Evolutionary conservation across 2,113 vertebrate genomes (phyloP).

Genomic region (Petromus typicus): DNA sequence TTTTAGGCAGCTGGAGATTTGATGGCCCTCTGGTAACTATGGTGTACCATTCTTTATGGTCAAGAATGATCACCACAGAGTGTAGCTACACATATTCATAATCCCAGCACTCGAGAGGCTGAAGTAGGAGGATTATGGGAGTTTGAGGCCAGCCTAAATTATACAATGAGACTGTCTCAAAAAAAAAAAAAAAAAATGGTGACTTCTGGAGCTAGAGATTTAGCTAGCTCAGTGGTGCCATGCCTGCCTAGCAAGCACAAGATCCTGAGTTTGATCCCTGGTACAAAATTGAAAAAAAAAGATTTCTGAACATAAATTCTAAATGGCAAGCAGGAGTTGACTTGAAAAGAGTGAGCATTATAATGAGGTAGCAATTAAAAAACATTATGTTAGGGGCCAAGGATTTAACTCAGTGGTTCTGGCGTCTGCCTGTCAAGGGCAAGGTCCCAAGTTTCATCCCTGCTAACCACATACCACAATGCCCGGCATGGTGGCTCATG

Average conservation of each 20-base stretch:
- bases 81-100: background rate
- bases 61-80: background rate
- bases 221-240: no score
- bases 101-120: background rate
- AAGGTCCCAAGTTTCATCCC: no score
- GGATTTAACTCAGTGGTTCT: no score
- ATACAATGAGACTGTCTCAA: background rate
- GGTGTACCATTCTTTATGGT: background rate
- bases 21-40: background rate
- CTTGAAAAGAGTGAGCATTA: conserved; percentile 2
- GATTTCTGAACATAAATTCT: background rate
- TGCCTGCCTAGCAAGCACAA: no score
- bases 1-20: no score
- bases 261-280: no score
- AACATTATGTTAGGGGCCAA: no score
- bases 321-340: background rate
- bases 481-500: no score
- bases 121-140: background rate
- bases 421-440: no score
- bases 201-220: background rate
- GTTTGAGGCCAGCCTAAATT: background rate
- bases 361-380: background rate
- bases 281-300: no score
- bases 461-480: no score
- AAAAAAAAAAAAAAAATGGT: background rate